Evolutionary conservation across 1,140 invertebrate species (phyloP).

Genomic region (Eulimnadia texana): DNA sequence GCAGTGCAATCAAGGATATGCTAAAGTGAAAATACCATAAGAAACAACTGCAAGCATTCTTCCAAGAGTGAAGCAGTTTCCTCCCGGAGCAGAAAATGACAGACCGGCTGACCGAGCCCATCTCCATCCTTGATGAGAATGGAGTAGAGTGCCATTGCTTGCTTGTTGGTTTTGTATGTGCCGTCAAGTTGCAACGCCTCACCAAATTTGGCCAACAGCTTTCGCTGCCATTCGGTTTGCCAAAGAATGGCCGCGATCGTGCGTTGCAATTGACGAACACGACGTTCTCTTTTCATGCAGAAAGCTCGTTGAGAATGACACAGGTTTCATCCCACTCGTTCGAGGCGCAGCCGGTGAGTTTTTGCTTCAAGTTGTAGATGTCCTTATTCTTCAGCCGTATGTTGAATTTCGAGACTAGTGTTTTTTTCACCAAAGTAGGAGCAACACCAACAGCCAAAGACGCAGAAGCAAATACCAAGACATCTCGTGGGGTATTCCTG

Average conservation of each 20-base stretch:
- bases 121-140: background rate
- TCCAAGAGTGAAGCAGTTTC: background rate
- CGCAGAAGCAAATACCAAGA: background rate
- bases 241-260: background rate
- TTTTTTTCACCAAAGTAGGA: background rate
- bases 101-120: background rate
- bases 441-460: background rate
- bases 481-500: background rate
- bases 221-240: background rate
- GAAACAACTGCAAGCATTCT: background rate
- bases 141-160: background rate
- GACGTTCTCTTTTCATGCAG: background rate
- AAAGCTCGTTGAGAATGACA: background rate
- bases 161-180: background rate
- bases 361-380: background rate
- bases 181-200: background rate
- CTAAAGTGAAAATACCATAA: background rate
- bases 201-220: background rate
- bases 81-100: background rate
- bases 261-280: background rate
- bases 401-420: background rate
- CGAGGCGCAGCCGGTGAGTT: background rate
- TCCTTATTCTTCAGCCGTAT: background rate
- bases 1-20: too few species aligned
- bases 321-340: background rate